Percentiles rank a stretch among this genome's conserved stretches.
phyloP scores from a whole-genome alignment of 30 jellyfish, hydroid and myxozoan species.

The Cassiopea xamachana region DNA sequence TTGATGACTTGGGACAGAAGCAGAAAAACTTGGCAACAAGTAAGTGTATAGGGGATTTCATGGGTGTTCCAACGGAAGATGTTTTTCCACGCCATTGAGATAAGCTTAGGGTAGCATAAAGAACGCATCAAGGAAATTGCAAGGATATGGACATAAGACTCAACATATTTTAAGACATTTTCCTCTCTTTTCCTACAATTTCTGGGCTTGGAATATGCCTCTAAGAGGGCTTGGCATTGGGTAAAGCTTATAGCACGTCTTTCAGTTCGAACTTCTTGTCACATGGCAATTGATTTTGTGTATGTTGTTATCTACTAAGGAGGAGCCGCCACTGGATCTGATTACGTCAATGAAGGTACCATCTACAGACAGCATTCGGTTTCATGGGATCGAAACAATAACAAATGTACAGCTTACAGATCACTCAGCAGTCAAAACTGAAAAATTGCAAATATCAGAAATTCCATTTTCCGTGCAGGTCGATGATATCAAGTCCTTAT shows the following conservation, averaged over 20 bases:
- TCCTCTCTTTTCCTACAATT: no score
- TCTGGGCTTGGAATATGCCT: no score
- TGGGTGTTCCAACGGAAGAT: no score
- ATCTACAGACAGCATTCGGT: constrained; percentile 82
- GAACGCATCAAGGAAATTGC: no score
- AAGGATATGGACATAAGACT: no score
- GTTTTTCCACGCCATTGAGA: no score
- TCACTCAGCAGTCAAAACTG: constrained; percentile 25
- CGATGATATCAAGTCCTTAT: constrained; percentile 84
- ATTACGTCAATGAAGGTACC: constrained; percentile 83
- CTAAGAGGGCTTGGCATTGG: no score
- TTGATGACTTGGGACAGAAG: no score
- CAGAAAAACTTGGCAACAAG: no score
- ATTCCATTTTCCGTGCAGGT: constrained; percentile 89
- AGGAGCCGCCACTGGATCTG: constrained; percentile 83
- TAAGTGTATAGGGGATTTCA: no score
- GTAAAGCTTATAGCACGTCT: not conserved
- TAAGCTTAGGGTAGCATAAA: no score
- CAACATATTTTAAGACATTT: no score
- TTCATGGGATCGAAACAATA: constrained; percentile 65
- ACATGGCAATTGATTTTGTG: not conserved
- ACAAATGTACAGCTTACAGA: constrained; percentile 45
- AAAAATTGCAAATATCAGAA: constrained; percentile 61
- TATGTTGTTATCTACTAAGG: constrained; percentile 14
- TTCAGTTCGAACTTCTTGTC: not conserved